phyloP scores from a whole-genome alignment of 2,888 invertebrate species.

The Melinopterus prodromus region DNA sequence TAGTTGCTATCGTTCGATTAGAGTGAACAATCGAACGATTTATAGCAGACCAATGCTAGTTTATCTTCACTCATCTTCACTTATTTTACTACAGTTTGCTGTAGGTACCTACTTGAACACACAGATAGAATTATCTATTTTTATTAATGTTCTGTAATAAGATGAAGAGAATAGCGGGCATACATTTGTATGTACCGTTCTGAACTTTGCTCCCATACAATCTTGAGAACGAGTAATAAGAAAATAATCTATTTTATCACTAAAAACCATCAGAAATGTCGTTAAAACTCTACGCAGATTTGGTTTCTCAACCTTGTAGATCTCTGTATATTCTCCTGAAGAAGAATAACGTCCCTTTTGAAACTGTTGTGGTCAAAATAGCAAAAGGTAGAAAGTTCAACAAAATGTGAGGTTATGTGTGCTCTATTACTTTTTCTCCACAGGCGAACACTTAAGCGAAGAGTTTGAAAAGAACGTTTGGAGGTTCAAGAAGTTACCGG shows the following conservation, averaged over 20 bases:
- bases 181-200: background rate
- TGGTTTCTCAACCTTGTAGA: conserved; percentile 80
- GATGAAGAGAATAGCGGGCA: too few relatives aligned
- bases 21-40: too few relatives aligned
- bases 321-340: conserved; percentile 76
- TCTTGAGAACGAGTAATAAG: background rate
- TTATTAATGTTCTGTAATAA: too few relatives aligned
- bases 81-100: too few relatives aligned
- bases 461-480: conserved; percentile 46
- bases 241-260: background rate
- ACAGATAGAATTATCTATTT: too few relatives aligned
- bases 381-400: conserved; percentile 63
- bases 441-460: conserved; percentile 63
- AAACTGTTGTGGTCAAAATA: conserved; percentile 67
- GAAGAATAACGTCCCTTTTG: conserved; percentile 68
- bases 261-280: conserved; percentile 50
- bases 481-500: conserved; percentile 64
- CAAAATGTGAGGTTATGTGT: background rate
- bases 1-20: too few relatives aligned
- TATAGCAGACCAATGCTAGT: too few relatives aligned
- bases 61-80: too few relatives aligned
- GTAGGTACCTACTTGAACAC: too few relatives aligned
- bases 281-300: conserved; percentile 72
- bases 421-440: conserved; percentile 20
- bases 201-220: background rate